These are phyloP conservation scores for Zosterops borbonicus DNA, from an alignment of 2,113 vertebrate genomes.

Conservation along the genomic window DNA sequence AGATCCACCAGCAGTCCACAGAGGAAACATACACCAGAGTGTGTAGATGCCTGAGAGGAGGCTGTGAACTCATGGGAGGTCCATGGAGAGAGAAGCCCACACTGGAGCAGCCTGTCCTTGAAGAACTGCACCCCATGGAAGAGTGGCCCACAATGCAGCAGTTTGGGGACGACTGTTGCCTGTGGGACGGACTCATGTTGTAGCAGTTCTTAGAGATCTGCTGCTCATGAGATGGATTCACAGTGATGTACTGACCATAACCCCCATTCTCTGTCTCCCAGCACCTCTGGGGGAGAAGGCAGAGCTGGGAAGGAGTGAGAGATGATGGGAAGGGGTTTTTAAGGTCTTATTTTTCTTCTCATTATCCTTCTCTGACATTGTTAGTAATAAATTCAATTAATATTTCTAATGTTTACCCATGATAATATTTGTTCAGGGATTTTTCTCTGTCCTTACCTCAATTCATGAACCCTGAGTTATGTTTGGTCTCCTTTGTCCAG, in stretches of 20 bases:
- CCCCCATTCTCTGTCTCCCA: accelerated
- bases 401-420: neutral
- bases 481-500: neutral
- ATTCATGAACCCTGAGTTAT: neutral
- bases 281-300: neutral
- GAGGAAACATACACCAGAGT: too few species aligned
- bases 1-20: neutral
- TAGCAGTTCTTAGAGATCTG: neutral
- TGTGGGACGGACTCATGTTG: neutral
- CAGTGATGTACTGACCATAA: too few species aligned
- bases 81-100: neutral
- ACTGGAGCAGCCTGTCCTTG: neutral
- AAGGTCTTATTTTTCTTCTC: neutral
- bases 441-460: neutral
- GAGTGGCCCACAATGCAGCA: too few species aligned
- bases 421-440: neutral
- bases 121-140: neutral
- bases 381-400: neutral
- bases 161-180: neutral
- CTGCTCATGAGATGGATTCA: accelerated
- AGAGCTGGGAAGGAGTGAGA: neutral
- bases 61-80: neutral
- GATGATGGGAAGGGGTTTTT: neutral
- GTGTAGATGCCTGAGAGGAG: neutral
- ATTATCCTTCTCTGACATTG: neutral